phyloP scores from a whole-genome alignment of 2,888 invertebrate species.

The Drosophila austrosaltans region DNA sequence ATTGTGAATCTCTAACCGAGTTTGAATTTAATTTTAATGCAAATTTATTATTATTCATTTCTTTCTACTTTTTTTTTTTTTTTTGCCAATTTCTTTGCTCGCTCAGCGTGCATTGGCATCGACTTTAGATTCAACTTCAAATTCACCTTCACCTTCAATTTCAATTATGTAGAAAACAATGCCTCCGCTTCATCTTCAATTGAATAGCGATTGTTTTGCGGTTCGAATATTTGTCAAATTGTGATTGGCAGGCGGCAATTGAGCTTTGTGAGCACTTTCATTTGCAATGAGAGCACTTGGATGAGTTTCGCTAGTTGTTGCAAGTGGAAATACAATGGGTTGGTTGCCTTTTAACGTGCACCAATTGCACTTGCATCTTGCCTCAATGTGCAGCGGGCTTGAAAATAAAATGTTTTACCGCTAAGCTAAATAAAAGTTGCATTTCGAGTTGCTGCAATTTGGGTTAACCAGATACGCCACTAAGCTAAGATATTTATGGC shows the following conservation, averaged over 20 bases:
- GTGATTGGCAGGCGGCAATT: constrained; percentile 59
- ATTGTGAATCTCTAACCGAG: background rate
- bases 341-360: constrained; percentile 51
- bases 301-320: constrained; percentile 13
- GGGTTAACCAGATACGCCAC: constrained; percentile 56
- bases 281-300: constrained; percentile 65
- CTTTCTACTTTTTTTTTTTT: background rate
- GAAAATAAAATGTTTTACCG: constrained; percentile 43
- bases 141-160: constrained; percentile 40
- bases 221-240: constrained; percentile 64
- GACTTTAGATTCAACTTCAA: constrained; percentile 39
- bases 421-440: constrained; percentile 59
- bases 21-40: constrained; percentile 37
- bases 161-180: constrained; percentile 55
- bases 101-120: constrained; percentile 27
- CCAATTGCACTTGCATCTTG: constrained; percentile 60
- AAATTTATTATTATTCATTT: constrained; percentile 30
- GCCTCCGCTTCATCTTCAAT: constrained; percentile 58
- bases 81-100: constrained; percentile 23
- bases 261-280: constrained; percentile 61
- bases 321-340: constrained; percentile 38
- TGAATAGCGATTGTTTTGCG: constrained; percentile 52
- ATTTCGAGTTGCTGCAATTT: constrained; percentile 53
- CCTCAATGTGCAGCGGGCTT: constrained; percentile 71
- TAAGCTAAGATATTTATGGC: constrained; percentile 31